Evolutionary conservation across 2,888 invertebrate genomes (phyloP).

Genomic region (Tetramorium bicarinatum): DNA sequence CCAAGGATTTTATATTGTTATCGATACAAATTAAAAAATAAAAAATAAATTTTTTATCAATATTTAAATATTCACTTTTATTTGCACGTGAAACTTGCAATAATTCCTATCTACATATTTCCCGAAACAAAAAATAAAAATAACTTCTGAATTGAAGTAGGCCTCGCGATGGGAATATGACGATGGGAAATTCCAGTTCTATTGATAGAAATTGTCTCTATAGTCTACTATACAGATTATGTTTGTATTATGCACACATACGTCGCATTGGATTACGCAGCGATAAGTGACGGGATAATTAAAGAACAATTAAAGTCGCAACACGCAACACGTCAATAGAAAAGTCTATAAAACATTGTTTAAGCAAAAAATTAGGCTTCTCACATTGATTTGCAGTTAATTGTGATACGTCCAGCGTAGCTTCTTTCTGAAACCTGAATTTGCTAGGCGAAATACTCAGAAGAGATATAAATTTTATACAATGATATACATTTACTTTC

Average conservation of each 20-base stretch:
- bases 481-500: conserved; percentile 35
- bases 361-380: conserved; percentile 65
- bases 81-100: background rate
- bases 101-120: background rate
- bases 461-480: background rate
- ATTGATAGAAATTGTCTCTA: conserved; percentile 58
- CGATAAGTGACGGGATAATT: conserved; percentile 64
- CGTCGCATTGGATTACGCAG: conserved; percentile 46
- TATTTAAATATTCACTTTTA: conserved; percentile 4
- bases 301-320: conserved; percentile 72
- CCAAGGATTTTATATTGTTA: background rate
- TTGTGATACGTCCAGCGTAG: background rate
- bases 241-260: conserved; percentile 1
- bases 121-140: background rate
- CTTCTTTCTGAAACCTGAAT: conserved; percentile 14
- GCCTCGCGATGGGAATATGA: background rate
- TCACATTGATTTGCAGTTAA: conserved; percentile 49
- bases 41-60: background rate
- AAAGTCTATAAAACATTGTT: conserved; percentile 57
- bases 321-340: conserved; percentile 47
- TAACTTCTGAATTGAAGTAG: background rate
- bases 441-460: background rate
- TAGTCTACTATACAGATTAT: conserved; percentile 20
- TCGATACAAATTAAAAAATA: background rate
- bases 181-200: conserved; percentile 56